These are phyloP conservation scores for Bombus pascuorum DNA, from an alignment of 1,140 invertebrate species.

Conservation along the genomic window DNA sequence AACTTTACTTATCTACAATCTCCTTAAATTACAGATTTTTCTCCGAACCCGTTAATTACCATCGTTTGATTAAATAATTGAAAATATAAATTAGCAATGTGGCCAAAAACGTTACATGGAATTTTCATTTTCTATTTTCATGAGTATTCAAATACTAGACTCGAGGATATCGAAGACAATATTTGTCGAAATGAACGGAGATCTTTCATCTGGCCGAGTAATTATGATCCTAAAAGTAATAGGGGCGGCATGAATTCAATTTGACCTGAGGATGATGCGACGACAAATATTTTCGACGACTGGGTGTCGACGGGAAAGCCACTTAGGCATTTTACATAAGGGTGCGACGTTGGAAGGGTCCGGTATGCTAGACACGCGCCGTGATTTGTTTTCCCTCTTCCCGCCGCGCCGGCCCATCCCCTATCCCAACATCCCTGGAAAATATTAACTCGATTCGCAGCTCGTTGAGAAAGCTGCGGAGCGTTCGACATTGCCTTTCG, in stretches of 20 bases:
- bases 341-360: slow-evolving; percentile 77
- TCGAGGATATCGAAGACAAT: too few species aligned
- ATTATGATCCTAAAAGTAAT: slow-evolving; percentile 53
- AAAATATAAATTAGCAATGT: too few species aligned
- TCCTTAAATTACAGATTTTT: too few species aligned
- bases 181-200: neutral
- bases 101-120: neutral
- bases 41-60: too few species aligned
- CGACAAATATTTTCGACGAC: slow-evolving; percentile 77
- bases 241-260: slow-evolving; percentile 63
- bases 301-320: slow-evolving; percentile 67
- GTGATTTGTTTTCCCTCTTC: slow-evolving; percentile 79
- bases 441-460: slow-evolving; percentile 70
- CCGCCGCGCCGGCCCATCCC: slow-evolving; percentile 35
- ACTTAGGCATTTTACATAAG: slow-evolving; percentile 79
- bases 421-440: slow-evolving; percentile 52
- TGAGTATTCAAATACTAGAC: too few species aligned
- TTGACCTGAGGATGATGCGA: slow-evolving; percentile 69
- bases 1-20: too few species aligned
- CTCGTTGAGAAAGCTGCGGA: slow-evolving; percentile 55
- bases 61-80: too few species aligned
- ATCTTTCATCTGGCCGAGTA: neutral
- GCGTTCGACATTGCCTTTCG: slow-evolving; percentile 25
- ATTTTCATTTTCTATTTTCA: neutral
- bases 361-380: slow-evolving; percentile 80